Conservation (phyloP, 2,888 invertebrate genomes). For the Gortyna flavago region DNA sequence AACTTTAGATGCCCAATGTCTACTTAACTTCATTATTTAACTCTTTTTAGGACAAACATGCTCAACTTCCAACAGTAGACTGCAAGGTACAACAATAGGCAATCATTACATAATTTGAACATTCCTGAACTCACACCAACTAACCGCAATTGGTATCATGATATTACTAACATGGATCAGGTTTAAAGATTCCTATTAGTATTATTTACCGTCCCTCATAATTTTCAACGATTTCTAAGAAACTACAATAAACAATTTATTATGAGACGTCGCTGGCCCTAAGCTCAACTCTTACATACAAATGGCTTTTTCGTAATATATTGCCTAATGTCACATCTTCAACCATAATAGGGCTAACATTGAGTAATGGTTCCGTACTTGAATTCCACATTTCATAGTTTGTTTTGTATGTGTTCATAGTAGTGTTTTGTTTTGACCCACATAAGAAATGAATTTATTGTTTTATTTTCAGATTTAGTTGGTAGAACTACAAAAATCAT, state of each 20-base stretch:
- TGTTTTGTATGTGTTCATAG: too few species aligned
- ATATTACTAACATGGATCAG: slow-evolving; percentile 20
- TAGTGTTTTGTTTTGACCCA: background rate
- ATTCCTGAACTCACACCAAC: slow-evolving; percentile 38
- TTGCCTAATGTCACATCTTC: slow-evolving; percentile 60
- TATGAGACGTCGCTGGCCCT: slow-evolving; percentile 49
- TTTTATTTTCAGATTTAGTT: background rate
- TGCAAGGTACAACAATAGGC: slow-evolving; percentile 8
- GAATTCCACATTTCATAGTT: slow-evolving; percentile 10
- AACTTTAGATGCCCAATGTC: too few species aligned
- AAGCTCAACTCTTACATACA: slow-evolving; percentile 52
- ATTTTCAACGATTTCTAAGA: slow-evolving; percentile 46
- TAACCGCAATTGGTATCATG: slow-evolving; percentile 42
- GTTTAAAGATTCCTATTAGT: slow-evolving; percentile 23
- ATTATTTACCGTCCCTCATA: slow-evolving; percentile 10
- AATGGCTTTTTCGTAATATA: slow-evolving; percentile 57
- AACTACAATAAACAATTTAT: slow-evolving; percentile 49
- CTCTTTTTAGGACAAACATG: background rate
- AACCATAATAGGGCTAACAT: slow-evolving; percentile 45
- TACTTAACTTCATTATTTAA: background rate
- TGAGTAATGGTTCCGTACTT: slow-evolving; percentile 55
- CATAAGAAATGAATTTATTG: slow-evolving; percentile 10
- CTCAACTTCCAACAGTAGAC: slow-evolving; percentile 3
- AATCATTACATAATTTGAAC: slow-evolving; percentile 37
- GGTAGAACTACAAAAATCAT: background rate